phyloP scores from a whole-genome alignment of 2,797 vertebrate species.

The Tokudaia tokunoshimensis region DNA sequence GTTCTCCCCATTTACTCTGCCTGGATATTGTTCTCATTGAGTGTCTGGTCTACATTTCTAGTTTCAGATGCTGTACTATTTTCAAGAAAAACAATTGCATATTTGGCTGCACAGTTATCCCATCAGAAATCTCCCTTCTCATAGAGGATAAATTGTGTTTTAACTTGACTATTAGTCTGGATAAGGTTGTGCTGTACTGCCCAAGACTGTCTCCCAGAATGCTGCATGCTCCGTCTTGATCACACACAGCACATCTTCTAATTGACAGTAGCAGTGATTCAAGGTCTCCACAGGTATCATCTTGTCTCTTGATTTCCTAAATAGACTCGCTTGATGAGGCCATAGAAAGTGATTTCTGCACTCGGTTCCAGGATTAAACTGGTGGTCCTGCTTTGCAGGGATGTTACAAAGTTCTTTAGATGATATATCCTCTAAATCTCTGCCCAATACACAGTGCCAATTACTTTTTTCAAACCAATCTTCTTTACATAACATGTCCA shows the following conservation, averaged over 20 bases:
- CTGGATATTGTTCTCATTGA: rapidly evolving
- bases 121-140: neutral
- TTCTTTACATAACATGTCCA: neutral
- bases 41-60: rapidly evolving
- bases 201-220: neutral
- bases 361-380: neutral
- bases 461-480: neutral
- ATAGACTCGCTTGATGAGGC: neutral
- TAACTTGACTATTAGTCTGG: neutral
- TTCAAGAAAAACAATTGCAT: neutral
- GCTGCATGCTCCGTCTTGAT: rapidly evolving
- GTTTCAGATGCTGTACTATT: neutral
- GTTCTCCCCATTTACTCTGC: neutral
- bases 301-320: neutral
- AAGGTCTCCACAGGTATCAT: neutral
- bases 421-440: neutral
- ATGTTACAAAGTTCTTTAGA: neutral
- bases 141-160: neutral
- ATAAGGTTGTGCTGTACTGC: neutral
- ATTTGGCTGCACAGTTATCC: neutral
- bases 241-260: neutral
- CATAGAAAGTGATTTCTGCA: neutral
- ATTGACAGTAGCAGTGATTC: neutral
- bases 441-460: neutral
- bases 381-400: neutral